Evolutionary conservation across 1,140 invertebrate genomes (phyloP).

Genomic region (Macrosteles quadrilineatus): DNA sequence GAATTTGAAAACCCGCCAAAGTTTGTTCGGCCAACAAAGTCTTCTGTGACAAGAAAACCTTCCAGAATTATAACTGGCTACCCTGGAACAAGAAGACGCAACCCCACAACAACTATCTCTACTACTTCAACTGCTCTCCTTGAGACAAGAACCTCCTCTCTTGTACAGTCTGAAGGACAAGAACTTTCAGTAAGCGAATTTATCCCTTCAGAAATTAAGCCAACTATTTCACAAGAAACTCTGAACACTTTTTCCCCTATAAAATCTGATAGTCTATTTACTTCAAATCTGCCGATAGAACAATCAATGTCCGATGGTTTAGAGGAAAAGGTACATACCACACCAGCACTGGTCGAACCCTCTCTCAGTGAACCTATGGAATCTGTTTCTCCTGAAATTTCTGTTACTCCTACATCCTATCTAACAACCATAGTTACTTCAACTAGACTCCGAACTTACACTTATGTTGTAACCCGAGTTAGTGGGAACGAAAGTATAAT

Average conservation of each 20-base stretch:
- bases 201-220: background rate
- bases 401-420: background rate
- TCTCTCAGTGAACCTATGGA: background rate
- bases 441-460: constrained; percentile 56
- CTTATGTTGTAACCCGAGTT: constrained; percentile 64
- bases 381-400: background rate
- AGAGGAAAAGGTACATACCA: no score
- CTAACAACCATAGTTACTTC: constrained; percentile 33
- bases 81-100: constrained; percentile 12
- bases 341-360: background rate
- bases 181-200: no score
- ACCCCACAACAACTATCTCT: background rate
- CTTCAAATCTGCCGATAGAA: background rate
- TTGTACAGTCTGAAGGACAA: no score
- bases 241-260: background rate
- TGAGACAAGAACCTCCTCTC: no score
- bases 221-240: background rate
- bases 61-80: constrained; percentile 5
- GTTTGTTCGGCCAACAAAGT: constrained; percentile 22
- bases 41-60: constrained; percentile 20
- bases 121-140: background rate
- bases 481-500: constrained; percentile 61
- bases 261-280: background rate
- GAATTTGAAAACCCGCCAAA: constrained; percentile 13
- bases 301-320: background rate